Evolutionary conservation across 2,888 invertebrate species (phyloP).

Genomic region (Xestoiulus laeticollis): DNA sequence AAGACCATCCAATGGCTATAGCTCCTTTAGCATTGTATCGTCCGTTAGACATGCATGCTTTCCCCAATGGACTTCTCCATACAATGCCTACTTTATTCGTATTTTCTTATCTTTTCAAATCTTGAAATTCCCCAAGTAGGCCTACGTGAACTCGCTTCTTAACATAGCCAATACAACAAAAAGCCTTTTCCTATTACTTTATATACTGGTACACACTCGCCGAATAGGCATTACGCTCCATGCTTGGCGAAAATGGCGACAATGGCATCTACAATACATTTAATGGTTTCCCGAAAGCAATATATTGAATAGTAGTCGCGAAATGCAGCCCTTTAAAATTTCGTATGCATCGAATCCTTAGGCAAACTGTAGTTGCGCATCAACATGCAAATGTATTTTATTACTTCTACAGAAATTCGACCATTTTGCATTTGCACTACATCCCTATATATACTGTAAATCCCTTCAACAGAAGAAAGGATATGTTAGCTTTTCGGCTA

Average conservation of each 20-base stretch:
- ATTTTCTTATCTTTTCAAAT: background rate
- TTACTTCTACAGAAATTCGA: background rate
- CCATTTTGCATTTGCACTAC: conserved; percentile 5
- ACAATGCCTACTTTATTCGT: conserved; percentile 29
- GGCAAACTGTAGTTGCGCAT: background rate
- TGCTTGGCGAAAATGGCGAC: background rate
- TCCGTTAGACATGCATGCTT: conserved; percentile 6
- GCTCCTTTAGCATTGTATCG: background rate
- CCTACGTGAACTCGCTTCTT: conserved; percentile 34
- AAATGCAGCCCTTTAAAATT: conserved; percentile 6
- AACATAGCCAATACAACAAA: conserved; percentile 28
- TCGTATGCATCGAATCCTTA: conserved; percentile 28
- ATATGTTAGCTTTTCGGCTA: background rate
- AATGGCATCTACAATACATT: conserved; percentile 2
- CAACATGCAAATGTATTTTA: conserved; percentile 14
- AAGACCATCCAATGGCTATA: background rate
- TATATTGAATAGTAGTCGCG: background rate
- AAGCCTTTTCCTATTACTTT: conserved; percentile 24
- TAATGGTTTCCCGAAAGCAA: conserved; percentile 33
- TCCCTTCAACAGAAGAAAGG: background rate
- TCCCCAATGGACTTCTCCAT: background rate
- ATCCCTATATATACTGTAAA: background rate
- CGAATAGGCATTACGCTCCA: background rate
- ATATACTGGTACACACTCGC: background rate
- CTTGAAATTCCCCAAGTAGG: background rate